Evolutionary conservation across 2,797 vertebrate species (phyloP).

Genomic region (Sebastes melanostomus): DNA sequence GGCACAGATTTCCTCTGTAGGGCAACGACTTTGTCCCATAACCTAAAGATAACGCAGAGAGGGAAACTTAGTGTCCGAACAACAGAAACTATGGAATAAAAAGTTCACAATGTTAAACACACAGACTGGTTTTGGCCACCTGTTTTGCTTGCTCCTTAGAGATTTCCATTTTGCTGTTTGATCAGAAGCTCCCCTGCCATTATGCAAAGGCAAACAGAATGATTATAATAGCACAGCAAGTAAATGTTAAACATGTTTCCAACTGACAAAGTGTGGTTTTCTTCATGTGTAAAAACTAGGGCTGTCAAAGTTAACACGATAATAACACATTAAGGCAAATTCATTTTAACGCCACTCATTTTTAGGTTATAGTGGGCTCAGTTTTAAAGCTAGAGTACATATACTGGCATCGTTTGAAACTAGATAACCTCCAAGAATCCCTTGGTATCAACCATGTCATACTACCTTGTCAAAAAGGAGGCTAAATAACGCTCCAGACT

Average conservation of each 20-base stretch:
- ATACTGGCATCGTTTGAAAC: too few relatives aligned
- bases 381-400: too few relatives aligned
- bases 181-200: conserved; percentile 54
- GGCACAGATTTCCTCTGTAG: conserved; percentile 61
- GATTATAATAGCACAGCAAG: background rate
- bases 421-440: too few relatives aligned
- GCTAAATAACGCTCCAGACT: too few relatives aligned
- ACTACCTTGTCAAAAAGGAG: too few relatives aligned
- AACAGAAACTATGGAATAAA: background rate
- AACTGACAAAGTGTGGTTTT: background rate
- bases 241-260: too few relatives aligned
- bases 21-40: conserved; percentile 77
- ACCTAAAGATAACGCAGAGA: conserved; percentile 58
- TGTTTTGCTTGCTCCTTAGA: conserved; percentile 67
- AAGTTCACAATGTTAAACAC: background rate
- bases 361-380: too few relatives aligned
- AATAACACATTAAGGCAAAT: too few relatives aligned
- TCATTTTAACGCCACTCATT: too few relatives aligned
- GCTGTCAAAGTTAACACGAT: too few relatives aligned
- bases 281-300: background rate
- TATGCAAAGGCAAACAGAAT: conserved; percentile 27
- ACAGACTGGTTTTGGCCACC: conserved; percentile 53
- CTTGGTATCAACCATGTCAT: too few relatives aligned
- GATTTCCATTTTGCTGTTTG: conserved; percentile 70
- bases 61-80: background rate